Conservation (phyloP, 2,888 invertebrate genomes). For the Conchocele bisecta region DNA sequence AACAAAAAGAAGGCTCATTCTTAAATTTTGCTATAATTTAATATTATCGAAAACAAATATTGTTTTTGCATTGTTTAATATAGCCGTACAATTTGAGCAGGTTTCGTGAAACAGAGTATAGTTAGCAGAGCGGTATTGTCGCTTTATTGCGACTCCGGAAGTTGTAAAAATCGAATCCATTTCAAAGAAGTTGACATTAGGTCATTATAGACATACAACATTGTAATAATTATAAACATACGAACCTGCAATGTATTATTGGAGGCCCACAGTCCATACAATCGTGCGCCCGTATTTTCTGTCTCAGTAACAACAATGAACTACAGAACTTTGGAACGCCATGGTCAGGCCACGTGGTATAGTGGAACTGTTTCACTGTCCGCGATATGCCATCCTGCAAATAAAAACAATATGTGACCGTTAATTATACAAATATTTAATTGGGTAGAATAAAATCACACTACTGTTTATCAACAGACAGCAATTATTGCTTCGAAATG, state of each 20-base stretch:
- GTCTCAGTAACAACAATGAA: conserved; percentile 78
- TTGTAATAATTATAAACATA: neutral
- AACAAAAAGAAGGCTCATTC: no score
- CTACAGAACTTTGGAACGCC: conserved; percentile 79
- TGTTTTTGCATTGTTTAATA: no score
- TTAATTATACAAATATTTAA: no score
- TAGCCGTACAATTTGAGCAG: no score
- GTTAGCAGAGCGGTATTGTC: no score
- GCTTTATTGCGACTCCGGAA: neutral
- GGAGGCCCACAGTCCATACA: conserved; percentile 74
- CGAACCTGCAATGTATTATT: conserved; percentile 79
- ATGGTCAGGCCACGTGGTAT: conserved; percentile 82
- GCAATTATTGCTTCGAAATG: no score
- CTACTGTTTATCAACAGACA: no score
- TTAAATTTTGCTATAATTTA: no score
- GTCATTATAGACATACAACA: neutral
- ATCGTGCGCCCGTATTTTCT: conserved; percentile 80
- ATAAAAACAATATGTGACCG: no score
- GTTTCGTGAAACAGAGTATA: no score
- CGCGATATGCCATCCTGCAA: conserved; percentile 72
- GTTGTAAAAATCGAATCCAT: neutral
- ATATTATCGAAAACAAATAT: no score
- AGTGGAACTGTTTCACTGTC: conserved; percentile 80
- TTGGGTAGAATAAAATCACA: no score
- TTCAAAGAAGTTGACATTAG: neutral